Conservation (phyloP, 2,888 invertebrate genomes). For the Dinocampus coccinellae region DNA sequence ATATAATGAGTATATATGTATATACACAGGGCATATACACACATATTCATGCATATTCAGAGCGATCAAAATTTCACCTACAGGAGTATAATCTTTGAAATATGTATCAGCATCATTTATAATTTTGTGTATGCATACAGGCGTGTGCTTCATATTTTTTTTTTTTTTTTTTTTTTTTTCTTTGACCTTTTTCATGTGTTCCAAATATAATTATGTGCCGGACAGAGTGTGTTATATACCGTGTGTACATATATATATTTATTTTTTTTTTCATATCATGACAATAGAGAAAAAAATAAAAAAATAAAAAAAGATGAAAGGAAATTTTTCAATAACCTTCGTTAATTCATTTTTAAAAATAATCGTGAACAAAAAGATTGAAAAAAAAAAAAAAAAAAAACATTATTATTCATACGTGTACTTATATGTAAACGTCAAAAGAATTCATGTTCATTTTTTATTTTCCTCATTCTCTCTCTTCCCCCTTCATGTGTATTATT, state of each 20-base stretch:
- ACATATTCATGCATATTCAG: constrained; percentile 14
- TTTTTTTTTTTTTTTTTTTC: too few species aligned
- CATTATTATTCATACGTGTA: neutral
- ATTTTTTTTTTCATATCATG: too few species aligned
- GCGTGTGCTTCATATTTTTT: too few species aligned
- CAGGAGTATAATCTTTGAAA: neutral
- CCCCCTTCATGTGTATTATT: too few species aligned
- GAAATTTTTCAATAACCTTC: too few species aligned
- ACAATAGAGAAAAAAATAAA: too few species aligned
- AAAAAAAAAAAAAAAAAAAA: too few species aligned
- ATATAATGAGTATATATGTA: constrained; percentile 1
- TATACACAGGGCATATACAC: neutral
- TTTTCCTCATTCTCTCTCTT: too few species aligned
- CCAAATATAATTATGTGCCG: neutral
- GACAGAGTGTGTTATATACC: neutral
- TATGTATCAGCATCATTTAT: neutral
- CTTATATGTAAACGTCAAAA: neutral
- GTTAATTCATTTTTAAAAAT: neutral
- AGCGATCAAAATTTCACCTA: constrained; percentile 3
- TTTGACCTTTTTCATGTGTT: neutral
- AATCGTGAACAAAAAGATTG: too few species aligned
- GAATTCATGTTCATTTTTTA: neutral
- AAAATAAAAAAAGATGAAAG: too few species aligned
- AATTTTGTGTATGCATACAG: neutral
- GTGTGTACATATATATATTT: too few species aligned